Conservation (phyloP, 2,888 invertebrate genomes). For the Drosophila mimica region DNA sequence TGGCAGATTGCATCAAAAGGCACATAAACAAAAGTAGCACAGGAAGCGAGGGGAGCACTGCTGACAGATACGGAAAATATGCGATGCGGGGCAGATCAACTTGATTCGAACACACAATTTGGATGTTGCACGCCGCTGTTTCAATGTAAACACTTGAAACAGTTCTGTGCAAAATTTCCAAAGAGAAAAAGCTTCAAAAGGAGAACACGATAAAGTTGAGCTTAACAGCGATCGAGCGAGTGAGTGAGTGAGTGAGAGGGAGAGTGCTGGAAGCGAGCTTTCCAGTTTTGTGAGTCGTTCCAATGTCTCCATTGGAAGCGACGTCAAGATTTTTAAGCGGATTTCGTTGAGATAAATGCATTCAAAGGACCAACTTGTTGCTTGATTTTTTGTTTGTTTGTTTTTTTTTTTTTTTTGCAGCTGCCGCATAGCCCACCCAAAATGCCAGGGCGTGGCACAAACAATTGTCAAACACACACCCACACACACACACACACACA, state of each 20-base stretch:
- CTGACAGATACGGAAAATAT: conserved; percentile 13
- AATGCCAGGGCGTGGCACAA: conserved; percentile 63
- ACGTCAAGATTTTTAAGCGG: conserved; percentile 21
- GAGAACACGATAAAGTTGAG: conserved; percentile 3
- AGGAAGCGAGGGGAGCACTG: conserved; percentile 38
- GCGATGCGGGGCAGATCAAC: conserved; percentile 11
- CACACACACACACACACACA: conserved; percentile 9
- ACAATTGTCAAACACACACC: conserved; percentile 58
- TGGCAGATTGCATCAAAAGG: conserved; percentile 31
- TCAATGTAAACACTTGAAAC: conserved; percentile 23
- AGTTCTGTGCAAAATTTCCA: conserved; percentile 8
- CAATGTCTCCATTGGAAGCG: conserved; percentile 3
- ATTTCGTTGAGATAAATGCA: conserved; percentile 21
- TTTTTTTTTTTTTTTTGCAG: conserved; percentile 28
- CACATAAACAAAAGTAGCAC: conserved; percentile 51
- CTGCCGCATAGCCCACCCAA: conserved; percentile 69
- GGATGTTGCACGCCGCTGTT: conserved; percentile 14
- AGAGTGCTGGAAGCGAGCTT: conserved; percentile 8
- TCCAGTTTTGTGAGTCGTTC: conserved; percentile 13
- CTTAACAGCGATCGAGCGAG: conserved; percentile 8
- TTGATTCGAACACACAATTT: conserved; percentile 13
- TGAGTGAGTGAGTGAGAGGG: background rate
- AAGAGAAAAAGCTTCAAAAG: conserved; percentile 3
- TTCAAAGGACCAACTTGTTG: conserved; percentile 57
- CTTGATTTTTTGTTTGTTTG: conserved; percentile 10